Base-by-base conservation (phyloP, 1,140 invertebrate genomes). In the Zelostemma sp. region DNA sequence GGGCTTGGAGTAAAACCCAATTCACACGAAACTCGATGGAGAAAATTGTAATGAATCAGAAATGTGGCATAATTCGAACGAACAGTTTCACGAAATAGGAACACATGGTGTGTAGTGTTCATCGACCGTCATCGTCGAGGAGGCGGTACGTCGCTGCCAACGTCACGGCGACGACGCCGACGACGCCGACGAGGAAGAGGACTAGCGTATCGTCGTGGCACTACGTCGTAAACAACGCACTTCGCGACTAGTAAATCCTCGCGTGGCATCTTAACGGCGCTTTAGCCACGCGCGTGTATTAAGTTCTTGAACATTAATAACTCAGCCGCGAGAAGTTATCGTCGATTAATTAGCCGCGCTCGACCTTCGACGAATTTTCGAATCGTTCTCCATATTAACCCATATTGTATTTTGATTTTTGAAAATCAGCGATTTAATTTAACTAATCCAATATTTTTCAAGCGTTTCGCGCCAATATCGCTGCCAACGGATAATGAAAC, bases 251-350 rank as follows among this genome's bases (percentile, higher is more conserved):
- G 83, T 84, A 85, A 85, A 84, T 85, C 81, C 80, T 77, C 76
- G 74, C 75, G 64, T 82, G 82, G 81, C 81, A 79, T 83, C 81
- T 85, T 85, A 85, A 85, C 80, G 81, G 80, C 74, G 74, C 71
- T 76, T 61, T 54, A 64, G 68, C 63, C 68, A 61, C 70, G 72
- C 65, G 76, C 78, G 74, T 80, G 82, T 82, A 83, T 85, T 83
- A 83, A 75, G 82, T 82, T 80, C 83, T 80, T 62, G 58, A 72
- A 73, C 82, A 83, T 85, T 84, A 84, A 83, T 84, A 85, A 84
- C 79, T 73, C 73, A 66, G 49, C 51, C 33, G 15, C 25, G 64
- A 68, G 60, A 59, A 61, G 61, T 62, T 69, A 69, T 69, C 67
- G 58, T 8, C 28, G 14, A 12, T 11, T 16, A 55, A 50, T 43